Conservation (phyloP, 2,113 vertebrate species). For the Leucoraja erinaceus region DNA sequence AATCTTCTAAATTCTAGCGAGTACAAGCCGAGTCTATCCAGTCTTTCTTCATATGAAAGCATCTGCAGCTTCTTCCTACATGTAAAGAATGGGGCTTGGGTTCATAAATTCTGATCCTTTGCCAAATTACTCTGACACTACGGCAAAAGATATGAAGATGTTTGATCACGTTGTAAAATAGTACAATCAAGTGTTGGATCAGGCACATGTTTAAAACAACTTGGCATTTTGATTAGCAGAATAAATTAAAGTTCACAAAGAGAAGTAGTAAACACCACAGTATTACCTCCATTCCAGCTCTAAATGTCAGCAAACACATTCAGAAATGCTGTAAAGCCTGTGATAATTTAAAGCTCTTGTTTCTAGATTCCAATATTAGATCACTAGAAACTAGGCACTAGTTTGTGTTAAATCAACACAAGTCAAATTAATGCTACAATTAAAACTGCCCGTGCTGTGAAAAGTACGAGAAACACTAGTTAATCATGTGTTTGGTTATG, state of each 20-base stretch:
- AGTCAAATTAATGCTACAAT: not conserved
- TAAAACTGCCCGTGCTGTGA: not conserved
- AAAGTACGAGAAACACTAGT: not conserved
- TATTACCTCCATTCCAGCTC: not conserved
- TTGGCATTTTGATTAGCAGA: not conserved
- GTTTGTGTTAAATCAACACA: not conserved
- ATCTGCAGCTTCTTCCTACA: too few relatives aligned
- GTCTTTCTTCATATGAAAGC: too few relatives aligned
- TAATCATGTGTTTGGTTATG: not conserved
- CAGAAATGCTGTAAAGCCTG: not conserved
- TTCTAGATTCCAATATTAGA: not conserved
- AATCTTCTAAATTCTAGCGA: too few relatives aligned
- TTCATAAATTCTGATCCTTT: not conserved
- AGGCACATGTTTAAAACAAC: not conserved
- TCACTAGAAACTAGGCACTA: not conserved
- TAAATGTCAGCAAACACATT: not conserved
- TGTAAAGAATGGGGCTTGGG: not conserved
- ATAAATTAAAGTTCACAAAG: not conserved
- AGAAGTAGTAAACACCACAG: not conserved
- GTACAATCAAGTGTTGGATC: not conserved
- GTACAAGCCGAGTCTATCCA: too few relatives aligned
- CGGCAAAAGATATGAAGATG: not conserved
- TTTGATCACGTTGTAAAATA: not conserved
- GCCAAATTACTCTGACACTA: not conserved
- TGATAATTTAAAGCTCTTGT: not conserved